Conservation (phyloP, 2,113 vertebrate genomes). For the Desmodus rotundus region DNA sequence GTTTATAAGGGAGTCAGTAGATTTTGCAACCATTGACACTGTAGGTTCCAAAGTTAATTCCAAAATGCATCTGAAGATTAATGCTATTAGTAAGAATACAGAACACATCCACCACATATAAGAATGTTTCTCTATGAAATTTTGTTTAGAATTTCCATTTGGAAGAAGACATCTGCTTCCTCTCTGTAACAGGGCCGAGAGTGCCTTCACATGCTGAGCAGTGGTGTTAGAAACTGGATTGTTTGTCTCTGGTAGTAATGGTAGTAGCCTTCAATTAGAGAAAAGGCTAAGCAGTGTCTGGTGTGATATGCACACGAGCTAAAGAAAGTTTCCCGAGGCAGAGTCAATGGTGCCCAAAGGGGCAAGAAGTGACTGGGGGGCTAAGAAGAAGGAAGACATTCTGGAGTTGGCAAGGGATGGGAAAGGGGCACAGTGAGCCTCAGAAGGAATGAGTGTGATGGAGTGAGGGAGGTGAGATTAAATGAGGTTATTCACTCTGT, state of each 20-base stretch:
- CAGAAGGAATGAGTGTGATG: background rate
- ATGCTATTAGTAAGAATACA: background rate
- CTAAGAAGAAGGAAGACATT: background rate
- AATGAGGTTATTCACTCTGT: background rate
- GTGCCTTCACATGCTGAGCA: background rate
- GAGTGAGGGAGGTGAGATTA: background rate
- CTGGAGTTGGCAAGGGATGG: background rate
- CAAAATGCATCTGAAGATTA: background rate
- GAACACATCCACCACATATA: background rate
- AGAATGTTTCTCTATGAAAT: background rate
- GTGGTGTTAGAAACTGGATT: background rate
- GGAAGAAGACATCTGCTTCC: background rate
- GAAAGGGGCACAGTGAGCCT: background rate
- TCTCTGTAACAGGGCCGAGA: background rate
- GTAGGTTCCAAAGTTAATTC: slow-evolving; percentile 19
- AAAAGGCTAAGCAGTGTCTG: background rate
- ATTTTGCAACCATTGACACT: background rate
- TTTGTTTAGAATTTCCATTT: background rate
- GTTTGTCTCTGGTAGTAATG: background rate
- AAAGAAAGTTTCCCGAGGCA: background rate
- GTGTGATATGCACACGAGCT: background rate
- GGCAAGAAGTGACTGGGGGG: no score
- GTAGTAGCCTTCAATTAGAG: background rate
- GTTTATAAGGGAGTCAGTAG: background rate
- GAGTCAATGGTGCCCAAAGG: background rate